Conservation (phyloP, 2,113 vertebrate species). For the Terrapene triunguis region DNA sequence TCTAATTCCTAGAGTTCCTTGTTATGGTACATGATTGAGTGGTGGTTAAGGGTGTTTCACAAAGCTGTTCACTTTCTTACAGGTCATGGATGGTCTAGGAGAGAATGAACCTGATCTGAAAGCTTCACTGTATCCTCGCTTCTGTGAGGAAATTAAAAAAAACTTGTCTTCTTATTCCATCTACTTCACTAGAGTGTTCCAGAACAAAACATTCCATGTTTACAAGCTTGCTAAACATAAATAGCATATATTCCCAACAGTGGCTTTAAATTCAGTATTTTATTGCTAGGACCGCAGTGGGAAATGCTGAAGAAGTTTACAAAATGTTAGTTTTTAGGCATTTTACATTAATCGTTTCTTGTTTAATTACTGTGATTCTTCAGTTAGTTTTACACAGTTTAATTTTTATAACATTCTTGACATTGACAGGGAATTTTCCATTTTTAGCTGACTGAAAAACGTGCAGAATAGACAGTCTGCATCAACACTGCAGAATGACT, state of each 20-base stretch:
- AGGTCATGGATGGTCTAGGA: conserved; percentile 95
- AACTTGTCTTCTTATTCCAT: conserved; percentile 79
- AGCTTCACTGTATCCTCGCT: conserved; percentile 87
- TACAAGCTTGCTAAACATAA: conserved; percentile 86
- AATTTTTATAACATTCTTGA: conserved; percentile 35
- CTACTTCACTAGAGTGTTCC: conserved; percentile 91
- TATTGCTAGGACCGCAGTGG: conserved; percentile 20
- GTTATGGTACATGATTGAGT: background rate
- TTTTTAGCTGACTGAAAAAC: background rate
- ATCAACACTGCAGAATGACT: background rate
- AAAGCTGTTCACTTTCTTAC: conserved; percentile 49
- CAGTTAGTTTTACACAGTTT: conserved; percentile 3
- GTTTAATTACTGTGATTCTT: conserved; percentile 27
- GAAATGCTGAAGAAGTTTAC: conserved; percentile 58
- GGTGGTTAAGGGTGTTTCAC: conserved; percentile 4
- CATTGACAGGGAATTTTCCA: background rate
- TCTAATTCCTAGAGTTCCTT: background rate
- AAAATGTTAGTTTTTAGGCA: background rate
- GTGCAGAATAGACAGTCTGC: background rate
- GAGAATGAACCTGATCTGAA: conserved; percentile 89
- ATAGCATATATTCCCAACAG: background rate
- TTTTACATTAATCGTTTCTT: background rate
- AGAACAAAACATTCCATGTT: conserved; percentile 96
- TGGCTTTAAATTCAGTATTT: conserved; percentile 16
- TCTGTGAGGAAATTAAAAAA: conserved; percentile 92